Evolutionary conservation across 2,113 vertebrate species (phyloP), one percentile per base, ranked within the genome.

Genomic region (Coptodon rendalli): DNA sequence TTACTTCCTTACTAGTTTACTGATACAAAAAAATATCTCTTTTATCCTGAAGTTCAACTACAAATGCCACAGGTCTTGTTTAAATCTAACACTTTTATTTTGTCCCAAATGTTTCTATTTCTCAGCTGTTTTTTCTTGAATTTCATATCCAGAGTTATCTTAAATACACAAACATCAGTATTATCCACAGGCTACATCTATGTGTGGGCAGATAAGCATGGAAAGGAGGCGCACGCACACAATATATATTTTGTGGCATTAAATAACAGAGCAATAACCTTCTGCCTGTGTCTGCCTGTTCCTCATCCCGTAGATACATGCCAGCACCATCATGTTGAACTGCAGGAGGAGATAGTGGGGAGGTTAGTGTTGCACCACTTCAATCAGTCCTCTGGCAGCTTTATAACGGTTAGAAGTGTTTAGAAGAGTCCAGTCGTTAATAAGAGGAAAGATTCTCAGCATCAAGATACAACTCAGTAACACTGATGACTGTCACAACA

Each of bases 11-110:
- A 73, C 22, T 2, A 5, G 27, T 9, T n/a, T 36, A 27, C 53
- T 2, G 19, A 80, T 56, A 16, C 22, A 34, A 56, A 52, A 22
- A 4, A 43, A 11, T 17, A 0, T 0, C 14, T 31, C 24, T 1
- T 76, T 50, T 5, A n/a, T 5, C 24, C 43, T 50, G 43, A 50
- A 29, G 16, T 2, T 29, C 1, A 78, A 31, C 0, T 29, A 50
- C 43, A 34, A 80, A 86, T 54, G 1, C 82, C 45, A 57, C 50
- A 1, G 36, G 22, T 31, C 0, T 78, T 1, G 2, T 50, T 78
- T 78, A 50, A 52, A 2, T 52, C 2, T 0, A 11, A 17, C 6
- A 50, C 4, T 31, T 76, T 14, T 14, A 9, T 13, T 85, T 50
- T 29, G 73, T 53, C 53, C 53, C 5, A 29, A 57, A 79, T 5